Evolutionary conservation across 2,888 invertebrate genomes (phyloP).

Genomic region (Nephrocerus scutellatus): DNA sequence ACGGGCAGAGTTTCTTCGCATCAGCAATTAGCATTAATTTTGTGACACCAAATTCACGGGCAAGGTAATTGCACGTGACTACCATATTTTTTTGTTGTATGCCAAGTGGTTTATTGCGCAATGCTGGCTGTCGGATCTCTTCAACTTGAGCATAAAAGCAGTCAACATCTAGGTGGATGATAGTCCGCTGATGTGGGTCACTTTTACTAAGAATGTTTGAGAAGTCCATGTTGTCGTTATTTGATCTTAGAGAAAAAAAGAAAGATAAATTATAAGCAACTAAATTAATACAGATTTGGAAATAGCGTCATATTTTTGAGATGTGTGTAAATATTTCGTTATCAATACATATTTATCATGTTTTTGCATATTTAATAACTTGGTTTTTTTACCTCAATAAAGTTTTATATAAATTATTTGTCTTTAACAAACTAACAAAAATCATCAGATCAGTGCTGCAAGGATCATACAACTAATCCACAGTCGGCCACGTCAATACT

Average conservation of each 20-base stretch:
- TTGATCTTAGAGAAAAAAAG: slow-evolving; percentile 10
- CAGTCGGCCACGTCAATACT: too few relatives aligned
- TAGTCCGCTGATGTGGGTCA: slow-evolving; percentile 57
- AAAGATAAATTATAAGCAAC: neutral
- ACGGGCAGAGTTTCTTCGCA: slow-evolving; percentile 65
- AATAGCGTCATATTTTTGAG: neutral
- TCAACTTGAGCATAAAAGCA: slow-evolving; percentile 85
- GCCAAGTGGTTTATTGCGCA: slow-evolving; percentile 63
- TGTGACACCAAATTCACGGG: slow-evolving; percentile 65
- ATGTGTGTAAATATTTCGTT: too few relatives aligned
- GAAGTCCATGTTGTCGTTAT: slow-evolving; percentile 39
- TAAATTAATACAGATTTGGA: neutral
- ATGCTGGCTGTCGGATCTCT: slow-evolving; percentile 63
- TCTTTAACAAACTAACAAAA: too few relatives aligned
- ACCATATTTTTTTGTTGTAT: slow-evolving; percentile 78
- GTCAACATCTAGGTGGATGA: slow-evolving; percentile 76
- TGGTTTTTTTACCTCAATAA: too few relatives aligned
- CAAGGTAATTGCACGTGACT: slow-evolving; percentile 78
- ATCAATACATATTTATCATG: too few relatives aligned
- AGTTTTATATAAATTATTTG: too few relatives aligned
- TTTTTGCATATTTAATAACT: too few relatives aligned
- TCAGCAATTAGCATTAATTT: slow-evolving; percentile 75
- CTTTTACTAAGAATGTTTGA: slow-evolving; percentile 34
- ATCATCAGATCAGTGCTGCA: too few relatives aligned
- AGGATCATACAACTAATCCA: too few relatives aligned